Conservation (phyloP, 92 coral and sea anemone genomes). For the Meandrina meandrites region DNA sequence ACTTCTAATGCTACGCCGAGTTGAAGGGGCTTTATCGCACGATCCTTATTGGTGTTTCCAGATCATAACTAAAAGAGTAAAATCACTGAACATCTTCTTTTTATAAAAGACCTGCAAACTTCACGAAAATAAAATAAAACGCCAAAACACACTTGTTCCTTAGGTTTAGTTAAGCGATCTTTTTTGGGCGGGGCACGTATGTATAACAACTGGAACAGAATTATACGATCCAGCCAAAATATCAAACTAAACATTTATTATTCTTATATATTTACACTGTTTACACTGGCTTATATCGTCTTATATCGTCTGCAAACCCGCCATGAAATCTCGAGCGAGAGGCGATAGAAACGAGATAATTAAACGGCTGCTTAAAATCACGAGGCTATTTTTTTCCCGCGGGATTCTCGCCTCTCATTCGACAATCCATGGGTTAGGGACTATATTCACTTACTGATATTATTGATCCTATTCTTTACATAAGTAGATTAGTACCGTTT, state of each 20-base stretch:
- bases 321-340: neutral
- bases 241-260: constrained; percentile 13
- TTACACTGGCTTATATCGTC: neutral
- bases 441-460: neutral
- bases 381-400: neutral
- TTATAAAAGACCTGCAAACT: neutral
- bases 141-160: neutral
- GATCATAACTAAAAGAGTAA: neutral
- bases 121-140: neutral
- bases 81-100: neutral
- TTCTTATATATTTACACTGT: constrained; percentile 3
- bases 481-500: constrained; percentile 8
- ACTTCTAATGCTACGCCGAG: too few species aligned
- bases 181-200: neutral
- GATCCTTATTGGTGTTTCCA: too few species aligned
- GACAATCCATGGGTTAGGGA: neutral
- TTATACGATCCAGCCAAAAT: neutral
- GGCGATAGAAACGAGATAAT: neutral
- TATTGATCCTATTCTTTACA: neutral
- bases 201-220: neutral
- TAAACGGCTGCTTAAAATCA: neutral
- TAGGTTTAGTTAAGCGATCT: neutral
- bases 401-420: neutral
- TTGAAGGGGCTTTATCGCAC: neutral
- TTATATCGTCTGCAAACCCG: neutral